Evolutionary conservation across 1,140 invertebrate species (phyloP), one percentile per base, ranked within the genome.

Genomic region (Bombus vancouverensis): DNA sequence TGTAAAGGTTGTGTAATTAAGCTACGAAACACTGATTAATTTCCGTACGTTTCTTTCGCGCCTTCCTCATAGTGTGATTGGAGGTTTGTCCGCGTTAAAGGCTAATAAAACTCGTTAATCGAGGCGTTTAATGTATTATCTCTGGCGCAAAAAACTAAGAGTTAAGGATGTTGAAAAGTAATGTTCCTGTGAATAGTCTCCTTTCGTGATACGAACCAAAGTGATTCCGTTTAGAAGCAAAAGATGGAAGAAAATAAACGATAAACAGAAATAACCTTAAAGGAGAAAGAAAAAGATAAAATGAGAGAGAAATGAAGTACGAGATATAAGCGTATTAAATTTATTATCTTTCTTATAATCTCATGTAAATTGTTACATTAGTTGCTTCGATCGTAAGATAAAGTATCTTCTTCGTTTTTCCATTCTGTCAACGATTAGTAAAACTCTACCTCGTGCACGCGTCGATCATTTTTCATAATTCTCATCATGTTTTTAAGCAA

Each of bases 191-290:
- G 88, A 89, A 89, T 89, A 89, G 84, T 86, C 65, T 89, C 88
- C 76, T 89, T 89, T 86, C 87, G 88, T 89, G 87, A 89, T 89
- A 89, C 78, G 87, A 89, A 89, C 88, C 88, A 89, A 89, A 89
- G 88, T 89, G 65, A 82, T 68, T 68, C 87, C 76, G 44, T 88
- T 81, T 79, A 88, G 47, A 74, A 78, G 57, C 25, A 71, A 34
- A 57, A 32, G 28, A 37, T 28, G 59, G 15, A 34, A 18, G 22
- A n/a, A 9, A 59, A 15, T 18, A 37, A 32, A n/a, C 0, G 28
- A 62, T 28, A 62, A 10, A 42, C 47, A 44, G 42, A 84, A 86
- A 87, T 65, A 34, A 66, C 44, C 39, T 25, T 70, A 76, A 42
- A 42, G 65, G 13, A 37, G 34, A 42, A 53, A 65, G 34, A 44